Percentiles rank a stretch among this genome's conserved stretches.
phyloP scores from a whole-genome alignment of 2,113 vertebrate genomes.

The Tonatia bakeri region DNA sequence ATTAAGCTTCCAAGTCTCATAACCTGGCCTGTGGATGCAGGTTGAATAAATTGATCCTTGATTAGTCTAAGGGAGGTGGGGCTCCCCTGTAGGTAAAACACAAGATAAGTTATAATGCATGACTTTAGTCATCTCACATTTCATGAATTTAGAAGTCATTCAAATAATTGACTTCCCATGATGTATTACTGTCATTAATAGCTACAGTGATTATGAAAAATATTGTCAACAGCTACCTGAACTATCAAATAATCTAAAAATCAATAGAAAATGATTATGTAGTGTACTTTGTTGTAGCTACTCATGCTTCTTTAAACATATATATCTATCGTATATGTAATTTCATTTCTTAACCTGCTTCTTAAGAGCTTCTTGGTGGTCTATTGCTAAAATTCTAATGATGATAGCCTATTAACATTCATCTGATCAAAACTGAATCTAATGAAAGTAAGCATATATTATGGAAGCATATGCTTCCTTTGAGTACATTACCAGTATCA shows the following conservation, averaged over 20 bases:
- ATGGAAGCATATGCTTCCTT: slow-evolving; percentile 1
- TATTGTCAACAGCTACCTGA: neutral
- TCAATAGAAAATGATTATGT: neutral
- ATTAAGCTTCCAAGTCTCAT: neutral
- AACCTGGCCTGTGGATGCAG: neutral
- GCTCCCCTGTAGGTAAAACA: neutral
- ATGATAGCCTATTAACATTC: neutral
- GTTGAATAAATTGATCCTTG: neutral
- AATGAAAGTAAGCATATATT: slow-evolving; percentile 14
- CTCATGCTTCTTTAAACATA: neutral
- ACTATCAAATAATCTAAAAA: slow-evolving; percentile 5
- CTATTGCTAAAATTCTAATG: slow-evolving; percentile 13
- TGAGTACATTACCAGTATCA: neutral
- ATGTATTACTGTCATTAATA: neutral
- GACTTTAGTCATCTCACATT: neutral
- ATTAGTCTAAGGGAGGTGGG: neutral
- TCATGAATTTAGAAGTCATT: neutral
- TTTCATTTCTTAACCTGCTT: neutral
- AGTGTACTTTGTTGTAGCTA: slow-evolving; percentile 25
- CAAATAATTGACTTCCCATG: neutral
- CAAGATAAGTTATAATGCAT: neutral
- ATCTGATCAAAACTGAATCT: slow-evolving; percentile 31
- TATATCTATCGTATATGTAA: neutral
- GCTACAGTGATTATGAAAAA: neutral
- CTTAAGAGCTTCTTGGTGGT: neutral